Evolutionary conservation across 2,797 vertebrate genomes (phyloP).

Genomic region (Sphenodon punctatus): DNA sequence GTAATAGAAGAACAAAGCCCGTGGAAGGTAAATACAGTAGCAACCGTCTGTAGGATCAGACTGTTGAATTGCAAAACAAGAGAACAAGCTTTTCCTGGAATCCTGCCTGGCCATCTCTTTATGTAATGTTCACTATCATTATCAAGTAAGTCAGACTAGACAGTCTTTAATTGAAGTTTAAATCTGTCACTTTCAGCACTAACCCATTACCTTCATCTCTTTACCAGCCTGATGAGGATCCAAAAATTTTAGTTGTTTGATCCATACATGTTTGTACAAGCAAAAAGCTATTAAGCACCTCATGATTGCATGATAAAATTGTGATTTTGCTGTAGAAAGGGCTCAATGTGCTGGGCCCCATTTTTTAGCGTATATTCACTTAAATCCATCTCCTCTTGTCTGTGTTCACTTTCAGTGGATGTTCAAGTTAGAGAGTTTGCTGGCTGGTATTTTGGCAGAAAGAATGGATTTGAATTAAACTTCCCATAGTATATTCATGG

Average conservation of each 20-base stretch:
- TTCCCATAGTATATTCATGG: slow-evolving; percentile 37
- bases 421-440: slow-evolving; percentile 26
- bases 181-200: slow-evolving; percentile 18
- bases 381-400: slow-evolving; percentile 39
- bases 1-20: neutral
- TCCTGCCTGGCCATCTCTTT: slow-evolving; percentile 11
- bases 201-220: slow-evolving; percentile 15
- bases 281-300: neutral
- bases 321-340: slow-evolving; percentile 31
- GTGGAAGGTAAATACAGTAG: neutral
- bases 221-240: neutral
- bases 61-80: slow-evolving; percentile 9
- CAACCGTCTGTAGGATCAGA: slow-evolving; percentile 7
- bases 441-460: slow-evolving; percentile 41
- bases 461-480: slow-evolving; percentile 38
- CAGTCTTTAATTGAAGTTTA: slow-evolving; percentile 25
- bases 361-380: slow-evolving; percentile 63
- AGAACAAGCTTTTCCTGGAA: slow-evolving; percentile 34
- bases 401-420: slow-evolving; percentile 21
- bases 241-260: neutral
- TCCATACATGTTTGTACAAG: slow-evolving; percentile 21
- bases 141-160: slow-evolving; percentile 8
- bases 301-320: slow-evolving; percentile 45
- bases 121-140: slow-evolving; percentile 24
- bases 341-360: slow-evolving; percentile 31